Base-by-base conservation (phyloP, 2,113 vertebrate species). In the Lanius ludovicianus region DNA sequence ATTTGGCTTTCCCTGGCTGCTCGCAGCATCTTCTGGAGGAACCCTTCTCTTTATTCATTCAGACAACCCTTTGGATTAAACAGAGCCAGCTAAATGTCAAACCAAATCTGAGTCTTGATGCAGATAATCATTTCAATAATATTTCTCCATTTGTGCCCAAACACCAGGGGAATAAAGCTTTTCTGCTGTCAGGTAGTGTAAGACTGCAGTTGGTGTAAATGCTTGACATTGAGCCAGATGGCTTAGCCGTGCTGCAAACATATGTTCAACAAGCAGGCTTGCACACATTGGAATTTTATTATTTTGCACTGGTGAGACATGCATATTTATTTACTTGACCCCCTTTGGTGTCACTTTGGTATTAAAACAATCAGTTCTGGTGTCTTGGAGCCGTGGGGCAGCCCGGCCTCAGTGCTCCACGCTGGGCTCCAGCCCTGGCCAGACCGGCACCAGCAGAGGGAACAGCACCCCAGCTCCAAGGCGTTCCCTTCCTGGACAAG, bases 61-160 rank as follows among this genome's bases (percentile, higher is more conserved):
- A 99, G 99, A 99, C 99, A 99, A 99, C 99, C 99, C 99, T 99
- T 99, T 98, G 99, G 99, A 99, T 99, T 99, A 99, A 99, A 99
- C 99, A 98, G 99, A 99, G 99, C 99, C 99, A 98, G 99, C 98
- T 98, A 99, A 99, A 99, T 99, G 99, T 99, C 99, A 99, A 98
- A 99, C 99, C 99, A 99, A 99, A 99, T 99, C 99, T 99, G 99
- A 99, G 99, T 99, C 99, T 99, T 99, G 99, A 99, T 99, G 99
- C 99, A 99, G 99, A 99, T 99, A 99, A 99, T 99, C 99, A 99
- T 99, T 99, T 99, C 99, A 99, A 99, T 99, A 99, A 99, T 99
- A 99, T 99, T 99, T 99, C 99, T 99, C 99, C 99, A 99, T 99
- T 99, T 99, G 99, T 99, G 99, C 98, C 99, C 98, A 98, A 98